These are phyloP conservation scores for Hirtodrosophila duncani DNA, from an alignment of 2,888 invertebrate genomes.

Conservation along the genomic window DNA sequence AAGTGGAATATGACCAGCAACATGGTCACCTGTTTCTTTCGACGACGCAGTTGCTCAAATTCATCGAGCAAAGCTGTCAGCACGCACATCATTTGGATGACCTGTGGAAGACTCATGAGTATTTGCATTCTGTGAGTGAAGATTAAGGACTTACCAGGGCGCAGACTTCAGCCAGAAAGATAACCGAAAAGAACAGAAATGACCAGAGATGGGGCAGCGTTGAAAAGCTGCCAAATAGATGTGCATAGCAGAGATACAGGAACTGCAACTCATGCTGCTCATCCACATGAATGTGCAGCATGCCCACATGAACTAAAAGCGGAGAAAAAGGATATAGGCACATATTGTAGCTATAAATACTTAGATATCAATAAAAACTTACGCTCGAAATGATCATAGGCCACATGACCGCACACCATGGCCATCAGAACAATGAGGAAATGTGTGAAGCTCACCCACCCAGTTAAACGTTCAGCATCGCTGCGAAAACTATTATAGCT, in stretches of 20 bases:
- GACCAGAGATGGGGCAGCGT: conserved; percentile 82
- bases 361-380: background rate
- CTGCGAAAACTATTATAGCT: conserved; percentile 89
- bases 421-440: conserved; percentile 65
- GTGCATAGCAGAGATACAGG: conserved; percentile 69
- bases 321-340: background rate
- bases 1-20: conserved; percentile 46
- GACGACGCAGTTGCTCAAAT: conserved; percentile 64
- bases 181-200: conserved; percentile 86
- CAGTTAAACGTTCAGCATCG: conserved; percentile 80
- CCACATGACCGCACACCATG: conserved; percentile 67
- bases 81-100: conserved; percentile 73
- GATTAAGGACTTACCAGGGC: conserved; percentile 83
- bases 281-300: conserved; percentile 63
- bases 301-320: conserved; percentile 75
- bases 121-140: background rate
- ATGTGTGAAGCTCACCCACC: conserved; percentile 72
- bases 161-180: conserved; percentile 86
- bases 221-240: conserved; percentile 70
- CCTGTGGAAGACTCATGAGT: conserved; percentile 32
- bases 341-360: too few relatives aligned
- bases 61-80: conserved; percentile 76
- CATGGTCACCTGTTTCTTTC: conserved; percentile 54
- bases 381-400: conserved; percentile 75
- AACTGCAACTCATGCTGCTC: conserved; percentile 74